phyloP scores from a whole-genome alignment of 2,797 vertebrate species.

The Buceros bicornis region DNA sequence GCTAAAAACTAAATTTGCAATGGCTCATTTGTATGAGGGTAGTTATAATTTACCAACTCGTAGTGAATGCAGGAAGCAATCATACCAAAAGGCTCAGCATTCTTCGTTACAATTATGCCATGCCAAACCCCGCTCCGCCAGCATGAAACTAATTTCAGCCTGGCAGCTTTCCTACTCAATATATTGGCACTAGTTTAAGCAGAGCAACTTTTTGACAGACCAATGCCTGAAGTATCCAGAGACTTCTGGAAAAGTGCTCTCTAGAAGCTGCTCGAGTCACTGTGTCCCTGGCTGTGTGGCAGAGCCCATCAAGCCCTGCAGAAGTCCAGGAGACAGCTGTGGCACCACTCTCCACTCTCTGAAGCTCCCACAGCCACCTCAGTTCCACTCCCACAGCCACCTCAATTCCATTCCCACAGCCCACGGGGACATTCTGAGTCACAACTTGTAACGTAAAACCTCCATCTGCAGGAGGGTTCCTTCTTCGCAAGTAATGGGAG shows the following conservation, averaged over 20 bases:
- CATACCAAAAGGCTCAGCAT: accelerated
- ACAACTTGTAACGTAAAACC: neutral
- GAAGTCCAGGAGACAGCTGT: neutral
- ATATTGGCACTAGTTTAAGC: too few species aligned
- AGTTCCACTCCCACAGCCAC: neutral
- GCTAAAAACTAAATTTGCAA: neutral
- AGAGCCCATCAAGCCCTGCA: neutral
- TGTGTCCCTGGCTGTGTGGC: accelerated
- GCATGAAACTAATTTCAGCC: neutral
- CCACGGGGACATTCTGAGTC: neutral
- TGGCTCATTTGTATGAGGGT: neutral
- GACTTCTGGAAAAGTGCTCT: neutral
- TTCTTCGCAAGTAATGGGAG: neutral
- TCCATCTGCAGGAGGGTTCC: neutral
- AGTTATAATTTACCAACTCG: neutral
- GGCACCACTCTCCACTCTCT: neutral
- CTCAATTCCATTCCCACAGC: neutral
- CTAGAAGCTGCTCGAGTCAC: accelerated
- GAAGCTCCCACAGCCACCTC: neutral
- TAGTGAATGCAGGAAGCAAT: neutral
- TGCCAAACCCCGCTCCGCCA: neutral
- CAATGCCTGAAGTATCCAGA: neutral
- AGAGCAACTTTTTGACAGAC: neutral
- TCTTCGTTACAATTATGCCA: too few species aligned
- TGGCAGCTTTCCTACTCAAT: neutral